Percentiles rank a stretch among this genome's conserved stretches.
These are phyloP conservation scores for Scrobipalpa costella DNA, from an alignment of 2,888 invertebrate species.

Conservation along the genomic window DNA sequence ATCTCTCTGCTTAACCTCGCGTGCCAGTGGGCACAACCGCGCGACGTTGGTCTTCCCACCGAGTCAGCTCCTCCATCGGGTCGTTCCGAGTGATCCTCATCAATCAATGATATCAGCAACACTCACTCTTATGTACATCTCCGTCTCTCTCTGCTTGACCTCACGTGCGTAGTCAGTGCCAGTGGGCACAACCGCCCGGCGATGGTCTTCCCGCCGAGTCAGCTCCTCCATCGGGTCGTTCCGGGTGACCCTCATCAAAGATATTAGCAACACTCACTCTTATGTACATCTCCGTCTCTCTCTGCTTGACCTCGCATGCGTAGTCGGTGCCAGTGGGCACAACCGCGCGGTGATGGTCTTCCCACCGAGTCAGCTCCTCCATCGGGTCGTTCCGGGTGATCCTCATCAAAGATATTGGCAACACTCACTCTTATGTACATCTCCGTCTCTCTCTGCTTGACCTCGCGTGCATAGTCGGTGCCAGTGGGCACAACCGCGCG, in stretches of 20 bases:
- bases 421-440: constrained; percentile 54
- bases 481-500: constrained; percentile 55
- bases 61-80: constrained; percentile 48
- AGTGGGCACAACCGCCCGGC: constrained; percentile 51
- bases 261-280: constrained; percentile 40
- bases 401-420: background rate
- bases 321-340: constrained; percentile 61
- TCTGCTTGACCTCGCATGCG: constrained; percentile 56
- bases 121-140: constrained; percentile 55
- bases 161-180: constrained; percentile 66
- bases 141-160: constrained; percentile 56
- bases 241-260: constrained; percentile 47
- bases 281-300: constrained; percentile 59
- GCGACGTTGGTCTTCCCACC: constrained; percentile 61
- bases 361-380: constrained; percentile 52
- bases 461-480: constrained; percentile 62
- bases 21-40: constrained; percentile 55
- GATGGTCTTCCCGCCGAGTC: constrained; percentile 60
- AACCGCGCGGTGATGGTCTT: constrained; percentile 60
- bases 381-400: constrained; percentile 52
- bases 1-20: constrained; percentile 59
- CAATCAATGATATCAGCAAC: too few relatives aligned
- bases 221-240: constrained; percentile 52
- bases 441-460: constrained; percentile 57
- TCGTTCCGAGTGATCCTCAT: constrained; percentile 56